Percentiles rank a stretch among this genome's conserved stretches.
Conservation (phyloP, 2,888 invertebrate species). For the Amphipoea lucens region DNA sequence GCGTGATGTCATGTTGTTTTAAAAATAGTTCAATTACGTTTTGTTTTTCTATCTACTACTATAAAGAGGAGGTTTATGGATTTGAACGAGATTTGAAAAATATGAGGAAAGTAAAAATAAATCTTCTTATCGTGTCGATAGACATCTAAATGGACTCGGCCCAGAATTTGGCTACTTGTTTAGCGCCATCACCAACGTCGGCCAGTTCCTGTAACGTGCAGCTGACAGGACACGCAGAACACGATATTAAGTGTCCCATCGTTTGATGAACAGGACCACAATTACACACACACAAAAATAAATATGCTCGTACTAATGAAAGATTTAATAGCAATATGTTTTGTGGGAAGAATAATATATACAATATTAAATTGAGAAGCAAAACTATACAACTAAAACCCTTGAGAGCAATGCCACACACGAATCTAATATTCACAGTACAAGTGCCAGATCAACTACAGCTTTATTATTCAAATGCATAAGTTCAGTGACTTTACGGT, state of each 20-base stretch:
- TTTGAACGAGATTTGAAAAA: neutral
- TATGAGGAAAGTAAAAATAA: neutral
- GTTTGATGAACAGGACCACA: no score
- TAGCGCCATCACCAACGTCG: no score
- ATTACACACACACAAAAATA: no score
- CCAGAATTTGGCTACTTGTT: no score
- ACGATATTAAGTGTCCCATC: no score
- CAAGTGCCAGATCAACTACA: neutral
- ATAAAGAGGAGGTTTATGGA: neutral
- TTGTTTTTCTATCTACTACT: neutral
- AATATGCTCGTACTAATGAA: neutral
- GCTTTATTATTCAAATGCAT: conserved; percentile 20
- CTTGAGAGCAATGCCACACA: neutral
- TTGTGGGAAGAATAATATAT: neutral
- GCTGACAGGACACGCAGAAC: no score
- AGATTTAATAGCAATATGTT: neutral
- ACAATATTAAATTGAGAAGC: neutral
- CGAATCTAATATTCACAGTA: conserved; percentile 8
- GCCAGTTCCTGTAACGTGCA: no score
- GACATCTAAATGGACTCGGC: no score
- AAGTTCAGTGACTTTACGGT: conserved; percentile 19
- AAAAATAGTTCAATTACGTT: neutral
- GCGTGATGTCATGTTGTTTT: neutral
- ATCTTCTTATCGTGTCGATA: no score
- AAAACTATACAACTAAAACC: neutral